Evolutionary conservation across 2,113 vertebrate genomes (phyloP), one percentile per base, ranked within the genome.

Genomic region (Galemys pyrenaicus): DNA sequence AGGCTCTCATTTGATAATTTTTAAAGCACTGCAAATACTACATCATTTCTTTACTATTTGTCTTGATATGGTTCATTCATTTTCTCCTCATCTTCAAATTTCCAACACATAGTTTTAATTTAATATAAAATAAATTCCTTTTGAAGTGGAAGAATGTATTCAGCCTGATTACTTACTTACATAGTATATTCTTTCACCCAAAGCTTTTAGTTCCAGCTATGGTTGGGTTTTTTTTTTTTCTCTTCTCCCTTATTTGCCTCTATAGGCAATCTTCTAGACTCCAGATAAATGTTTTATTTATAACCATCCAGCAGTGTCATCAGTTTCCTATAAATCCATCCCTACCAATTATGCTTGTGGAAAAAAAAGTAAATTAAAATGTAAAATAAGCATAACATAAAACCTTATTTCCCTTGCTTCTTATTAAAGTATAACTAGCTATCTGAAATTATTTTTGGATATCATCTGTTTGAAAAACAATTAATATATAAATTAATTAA

Each of bases 1-100:
- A n/a, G n/a, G n/a, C n/a, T 88, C 49, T 82, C 37, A n/a, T 81
- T 86, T 67, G 54, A 65, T 68, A 58, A 65, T 35, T n/a, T 91
- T 24, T 71, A 89, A 87, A 86, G 5, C 22, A 81, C 58, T 80
- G 24, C 28, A 90, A 73, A 96, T 54, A 60, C 8, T 77, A 41
- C 13, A 46, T 81, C 9, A 73, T 28, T 56, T 67, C 15, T 67
- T 92, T 51, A 75, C 28, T 30, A 56, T 56, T 9, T 93, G 60
- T 54, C 9, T 65, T 83, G 35, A 64, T 82, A 56, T 8, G 0
- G 1, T 16, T 74, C 22, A 65, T 70, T 70, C 9, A 19, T 94
- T 78, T 89, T n/a, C 24, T 87, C 22, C 15, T 82, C 22, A 65
- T 89, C 26, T 60, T 74, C 37, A 80, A 84, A 74, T 58, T 75